Conservation (phyloP, 1,140 invertebrate species). For the Bradysia coprophila region DNA sequence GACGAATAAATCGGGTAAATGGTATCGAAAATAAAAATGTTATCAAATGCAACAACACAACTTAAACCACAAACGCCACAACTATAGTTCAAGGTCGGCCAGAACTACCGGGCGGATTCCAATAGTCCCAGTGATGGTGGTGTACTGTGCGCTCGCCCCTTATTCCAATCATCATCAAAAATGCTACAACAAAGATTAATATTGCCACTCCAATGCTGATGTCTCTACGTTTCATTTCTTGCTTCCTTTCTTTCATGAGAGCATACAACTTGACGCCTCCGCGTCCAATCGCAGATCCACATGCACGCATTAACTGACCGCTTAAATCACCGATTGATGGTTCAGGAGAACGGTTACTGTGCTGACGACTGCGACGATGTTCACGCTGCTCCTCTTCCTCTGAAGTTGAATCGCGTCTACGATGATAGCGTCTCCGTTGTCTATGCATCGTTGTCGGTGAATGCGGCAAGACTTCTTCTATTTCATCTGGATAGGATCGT, state of each 20-base stretch:
- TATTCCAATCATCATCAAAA: conserved; percentile 47
- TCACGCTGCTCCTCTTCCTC: conserved; percentile 26
- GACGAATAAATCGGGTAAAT: too few species aligned
- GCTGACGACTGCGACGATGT: conserved; percentile 22
- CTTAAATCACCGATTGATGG: conserved; percentile 40
- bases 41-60: too few species aligned
- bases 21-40: too few species aligned
- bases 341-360: conserved; percentile 18
- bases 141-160: conserved; percentile 47
- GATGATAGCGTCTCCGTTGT: conserved; percentile 9
- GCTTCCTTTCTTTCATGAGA: conserved; percentile 32
- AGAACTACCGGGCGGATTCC: conserved; percentile 44
- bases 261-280: conserved; percentile 43
- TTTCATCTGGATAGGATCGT: conserved; percentile 21
- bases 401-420: conserved; percentile 22
- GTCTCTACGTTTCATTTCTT: conserved; percentile 41
- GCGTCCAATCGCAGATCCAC: conserved; percentile 37
- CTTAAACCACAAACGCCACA: too few species aligned
- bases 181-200: conserved; percentile 51
- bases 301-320: conserved; percentile 40
- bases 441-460: conserved; percentile 12
- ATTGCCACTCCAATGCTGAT: conserved; percentile 52
- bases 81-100: too few species aligned
- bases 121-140: conserved; percentile 69
- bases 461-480: conserved; percentile 4